Evolutionary conservation across 2,888 invertebrate genomes (phyloP).

Genomic region (Phaonia tiefii): DNA sequence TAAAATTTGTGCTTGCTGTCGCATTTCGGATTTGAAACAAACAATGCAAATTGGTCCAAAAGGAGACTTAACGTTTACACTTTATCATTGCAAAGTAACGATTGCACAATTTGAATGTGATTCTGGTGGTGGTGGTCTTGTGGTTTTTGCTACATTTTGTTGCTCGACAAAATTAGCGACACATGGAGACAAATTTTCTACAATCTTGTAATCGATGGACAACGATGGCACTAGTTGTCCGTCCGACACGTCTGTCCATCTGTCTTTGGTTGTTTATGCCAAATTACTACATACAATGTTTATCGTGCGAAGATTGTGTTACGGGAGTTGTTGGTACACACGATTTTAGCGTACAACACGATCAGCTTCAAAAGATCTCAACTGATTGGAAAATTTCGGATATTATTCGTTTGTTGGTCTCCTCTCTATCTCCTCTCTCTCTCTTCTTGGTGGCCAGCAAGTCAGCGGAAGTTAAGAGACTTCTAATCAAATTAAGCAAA

Average conservation of each 20-base stretch:
- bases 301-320: conserved; percentile 58
- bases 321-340: conserved; percentile 43
- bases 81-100: conserved; percentile 10
- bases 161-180: conserved; percentile 67
- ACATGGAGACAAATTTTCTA: conserved; percentile 69
- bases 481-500: conserved; percentile 22
- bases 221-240: not conserved
- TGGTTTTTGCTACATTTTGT: conserved; percentile 37
- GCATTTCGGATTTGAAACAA: conserved; percentile 57
- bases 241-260: not conserved
- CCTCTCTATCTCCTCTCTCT: not conserved
- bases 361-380: conserved; percentile 35
- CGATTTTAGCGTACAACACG: conserved; percentile 35
- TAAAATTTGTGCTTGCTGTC: conserved; percentile 58
- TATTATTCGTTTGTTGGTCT: conserved; percentile 18
- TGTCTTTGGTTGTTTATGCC: conserved; percentile 44
- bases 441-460: not conserved
- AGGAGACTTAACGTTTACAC: conserved; percentile 51
- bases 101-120: conserved; percentile 60
- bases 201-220: conserved; percentile 68
- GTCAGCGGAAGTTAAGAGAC: conserved; percentile 20
- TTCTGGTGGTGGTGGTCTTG: conserved; percentile 28
- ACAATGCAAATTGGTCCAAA: conserved; percentile 78
- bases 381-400: conserved; percentile 25
- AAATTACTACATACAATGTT: conserved; percentile 52